These are phyloP conservation scores for Pollachius pollachius DNA, from an alignment of 2,113 vertebrate species.

Conservation along the genomic window DNA sequence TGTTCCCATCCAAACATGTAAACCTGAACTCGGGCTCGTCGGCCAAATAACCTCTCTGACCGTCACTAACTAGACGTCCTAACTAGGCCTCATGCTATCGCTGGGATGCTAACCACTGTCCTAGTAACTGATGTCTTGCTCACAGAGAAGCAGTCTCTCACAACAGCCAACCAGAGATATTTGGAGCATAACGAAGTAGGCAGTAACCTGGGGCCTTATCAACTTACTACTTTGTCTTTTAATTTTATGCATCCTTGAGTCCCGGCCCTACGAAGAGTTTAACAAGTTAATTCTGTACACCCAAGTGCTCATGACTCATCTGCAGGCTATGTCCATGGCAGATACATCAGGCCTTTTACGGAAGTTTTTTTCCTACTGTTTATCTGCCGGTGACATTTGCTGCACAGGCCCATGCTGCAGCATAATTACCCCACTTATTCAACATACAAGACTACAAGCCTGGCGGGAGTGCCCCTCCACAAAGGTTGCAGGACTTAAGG, in stretches of 20 bases:
- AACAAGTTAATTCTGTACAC: conserved; percentile 77
- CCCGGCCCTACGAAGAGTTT: conserved; percentile 78
- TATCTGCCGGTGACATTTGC: conserved; percentile 98
- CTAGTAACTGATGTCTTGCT: too few species aligned
- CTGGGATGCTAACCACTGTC: background rate
- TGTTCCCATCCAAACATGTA: too few species aligned
- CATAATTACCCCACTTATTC: conserved; percentile 98
- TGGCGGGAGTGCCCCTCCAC: conserved; percentile 87
- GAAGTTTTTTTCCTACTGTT: conserved; percentile 91
- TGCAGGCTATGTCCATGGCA: conserved; percentile 86
- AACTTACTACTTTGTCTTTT: conserved; percentile 79
- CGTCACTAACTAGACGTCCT: too few species aligned
- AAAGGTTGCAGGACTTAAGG: conserved; percentile 90
- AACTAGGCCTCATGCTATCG: conserved; percentile 7
- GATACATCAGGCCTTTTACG: conserved; percentile 94
- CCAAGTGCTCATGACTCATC: conserved; percentile 74
- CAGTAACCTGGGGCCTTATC: conserved; percentile 78
- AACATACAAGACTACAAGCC: conserved; percentile 87
- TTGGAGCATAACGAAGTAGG: conserved; percentile 69
- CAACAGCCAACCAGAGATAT: conserved; percentile 30
- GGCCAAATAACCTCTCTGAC: too few species aligned
- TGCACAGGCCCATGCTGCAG: conserved; percentile 84
- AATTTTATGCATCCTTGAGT: conserved; percentile 96
- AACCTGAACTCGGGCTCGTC: too few species aligned
- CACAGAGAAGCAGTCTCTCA: conserved; percentile 27